Evolutionary conservation across 2,113 vertebrate genomes (phyloP).

Genomic region (Hippocampus abdominalis): DNA sequence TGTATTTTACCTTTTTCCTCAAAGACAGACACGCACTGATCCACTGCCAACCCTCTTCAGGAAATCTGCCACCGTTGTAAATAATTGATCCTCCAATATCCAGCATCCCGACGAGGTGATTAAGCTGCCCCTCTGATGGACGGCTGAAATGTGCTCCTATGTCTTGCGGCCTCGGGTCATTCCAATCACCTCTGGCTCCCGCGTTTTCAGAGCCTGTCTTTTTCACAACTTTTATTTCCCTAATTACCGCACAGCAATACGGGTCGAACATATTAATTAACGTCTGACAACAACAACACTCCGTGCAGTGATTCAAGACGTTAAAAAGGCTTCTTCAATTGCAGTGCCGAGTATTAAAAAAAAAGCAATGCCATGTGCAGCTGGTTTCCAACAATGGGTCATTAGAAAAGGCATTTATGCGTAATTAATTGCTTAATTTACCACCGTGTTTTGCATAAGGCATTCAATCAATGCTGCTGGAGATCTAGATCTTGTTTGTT

Average conservation of each 20-base stretch:
- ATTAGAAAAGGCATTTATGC: slow-evolving; percentile 1
- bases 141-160: slow-evolving; percentile 17
- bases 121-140: slow-evolving; percentile 53
- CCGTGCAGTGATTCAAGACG: neutral
- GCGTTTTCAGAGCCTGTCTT: slow-evolving; percentile 21
- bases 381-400: neutral
- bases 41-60: slow-evolving; percentile 6
- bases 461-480: neutral
- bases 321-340: slow-evolving; percentile 1
- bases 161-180: slow-evolving; percentile 23
- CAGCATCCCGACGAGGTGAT: slow-evolving; percentile 48
- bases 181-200: slow-evolving; percentile 39
- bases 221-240: neutral
- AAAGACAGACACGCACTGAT: slow-evolving; percentile 3
- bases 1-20: neutral
- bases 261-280: neutral
- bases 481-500: neutral
- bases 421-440: neutral
- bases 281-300: neutral
- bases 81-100: slow-evolving; percentile 48
- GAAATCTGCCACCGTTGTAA: slow-evolving; percentile 30
- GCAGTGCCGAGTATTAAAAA: neutral
- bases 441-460: neutral
- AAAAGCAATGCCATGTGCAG: neutral
- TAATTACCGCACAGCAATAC: neutral